Evolutionary conservation across 2,113 vertebrate genomes (phyloP).

Genomic region (Macrotus californicus): DNA sequence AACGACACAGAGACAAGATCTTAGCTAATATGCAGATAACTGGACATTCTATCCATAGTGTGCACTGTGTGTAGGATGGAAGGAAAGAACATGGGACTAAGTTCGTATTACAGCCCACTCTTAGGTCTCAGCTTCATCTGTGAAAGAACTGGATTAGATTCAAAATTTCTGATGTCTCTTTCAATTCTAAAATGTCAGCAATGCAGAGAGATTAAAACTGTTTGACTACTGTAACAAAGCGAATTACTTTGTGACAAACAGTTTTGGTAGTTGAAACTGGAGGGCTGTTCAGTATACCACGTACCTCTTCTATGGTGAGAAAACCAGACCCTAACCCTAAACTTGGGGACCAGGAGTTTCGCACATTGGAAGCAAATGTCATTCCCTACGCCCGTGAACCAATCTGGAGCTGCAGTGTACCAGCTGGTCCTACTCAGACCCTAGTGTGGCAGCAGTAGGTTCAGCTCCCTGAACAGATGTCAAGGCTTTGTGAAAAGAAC

Average conservation of each 20-base stretch:
- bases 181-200: neutral
- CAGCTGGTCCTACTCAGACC: neutral
- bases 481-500: neutral
- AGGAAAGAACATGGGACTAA: neutral
- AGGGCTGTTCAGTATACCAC: neutral
- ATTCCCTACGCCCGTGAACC: neutral
- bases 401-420: neutral
- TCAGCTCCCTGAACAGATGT: neutral
- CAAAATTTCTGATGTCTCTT: neutral
- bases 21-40: neutral
- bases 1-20: neutral
- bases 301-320: neutral
- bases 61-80: no score
- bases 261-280: neutral
- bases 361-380: neutral
- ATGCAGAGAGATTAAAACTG: neutral
- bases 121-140: neutral
- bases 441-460: neutral
- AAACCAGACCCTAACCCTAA: neutral
- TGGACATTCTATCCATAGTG: neutral
- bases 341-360: neutral
- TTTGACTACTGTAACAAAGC: neutral
- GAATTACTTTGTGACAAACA: neutral
- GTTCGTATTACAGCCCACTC: neutral
- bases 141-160: neutral